Evolutionary conservation across 2,888 invertebrate genomes (phyloP), one percentile per base, ranked within the genome.

Genomic region (Halictus quadricinctus): DNA sequence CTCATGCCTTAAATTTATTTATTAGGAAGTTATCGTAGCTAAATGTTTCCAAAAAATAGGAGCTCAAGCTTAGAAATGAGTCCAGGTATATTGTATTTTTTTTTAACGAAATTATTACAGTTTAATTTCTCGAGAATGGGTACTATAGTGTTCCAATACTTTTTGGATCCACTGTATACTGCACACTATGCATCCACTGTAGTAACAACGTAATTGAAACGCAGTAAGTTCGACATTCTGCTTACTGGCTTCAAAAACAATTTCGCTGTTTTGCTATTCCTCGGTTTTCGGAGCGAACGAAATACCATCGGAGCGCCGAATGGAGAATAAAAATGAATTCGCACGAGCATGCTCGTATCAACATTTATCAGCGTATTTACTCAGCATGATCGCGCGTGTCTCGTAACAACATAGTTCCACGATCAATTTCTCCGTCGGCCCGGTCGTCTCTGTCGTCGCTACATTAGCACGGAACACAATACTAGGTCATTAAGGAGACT

Each of bases 401-500:
- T 76, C 75, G 72, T 76, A 80, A 79, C 77, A 74, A 75, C 80
- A 73, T 72, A 79, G 74, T 69, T 76, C 73, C 58, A 75, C 84
- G 72, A 85, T 87, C 87, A 87, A 89, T 89, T 87, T 83, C 83
- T 83, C 81, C 46, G 41, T 46, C 41, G 73, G 69, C 43, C 66
- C 70, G 76, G 70, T 76, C 81, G 88, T 88, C 83, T 76, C 76
- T 66, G 72, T 80, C 77, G 81, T 76, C 78, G 80, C 75, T 84
- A 79, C 83, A 81, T 85, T 79, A 80, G 76, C 81, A 70, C 83
- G 76, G 81, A 88, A 88, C 81, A 84, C 84, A 84, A 90, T 81
- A 83, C 83, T 74, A 72, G 64, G 80, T 84, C 88, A 90, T 88
- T 90, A 88, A 82, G 77, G 83, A 83, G 80, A 75, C 85, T 76